Percentiles rank a stretch among this genome's conserved stretches.
Evolutionary conservation across 2,888 invertebrate genomes (phyloP).

Genomic region (Pseudococcus jackbeardsleyi): DNA sequence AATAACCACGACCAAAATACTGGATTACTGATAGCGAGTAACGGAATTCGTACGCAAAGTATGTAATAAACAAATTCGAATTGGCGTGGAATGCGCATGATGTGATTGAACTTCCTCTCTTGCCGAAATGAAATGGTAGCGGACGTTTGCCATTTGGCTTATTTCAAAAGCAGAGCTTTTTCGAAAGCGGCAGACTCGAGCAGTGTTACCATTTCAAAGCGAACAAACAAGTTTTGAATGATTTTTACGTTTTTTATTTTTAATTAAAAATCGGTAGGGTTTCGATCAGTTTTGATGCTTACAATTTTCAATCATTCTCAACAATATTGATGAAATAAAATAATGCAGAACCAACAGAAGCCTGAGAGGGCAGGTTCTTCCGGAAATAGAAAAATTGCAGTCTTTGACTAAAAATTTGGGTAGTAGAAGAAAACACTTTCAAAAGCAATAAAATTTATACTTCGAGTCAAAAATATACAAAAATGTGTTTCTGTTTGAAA

Average conservation of each 20-base stretch:
- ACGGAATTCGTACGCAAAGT: slow-evolving; percentile 34
- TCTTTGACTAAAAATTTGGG: no score
- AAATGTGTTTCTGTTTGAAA: no score
- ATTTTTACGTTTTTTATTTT: background rate
- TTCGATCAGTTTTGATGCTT: no score
- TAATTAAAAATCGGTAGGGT: background rate
- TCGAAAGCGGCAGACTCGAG: background rate
- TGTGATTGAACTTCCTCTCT: slow-evolving; percentile 47
- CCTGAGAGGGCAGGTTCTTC: no score
- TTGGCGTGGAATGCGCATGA: slow-evolving; percentile 50
- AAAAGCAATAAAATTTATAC: no score
- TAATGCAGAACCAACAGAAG: no score
- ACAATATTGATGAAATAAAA: no score
- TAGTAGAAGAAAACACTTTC: no score
- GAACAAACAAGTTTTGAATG: background rate
- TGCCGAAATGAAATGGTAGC: background rate
- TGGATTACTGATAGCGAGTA: slow-evolving; percentile 39
- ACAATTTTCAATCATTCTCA: no score
- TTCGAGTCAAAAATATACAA: no score
- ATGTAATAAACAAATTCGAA: slow-evolving; percentile 37
- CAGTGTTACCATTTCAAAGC: background rate
- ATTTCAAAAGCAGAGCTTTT: background rate
- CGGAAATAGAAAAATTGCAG: no score
- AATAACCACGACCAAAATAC: background rate
- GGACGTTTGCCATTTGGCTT: background rate